These are phyloP conservation scores for silkworm (Bombyx mori) DNA, from an alignment of 1,140 invertebrate genomes.

Conservation along the genomic window ASM3026992v2 NC_085116.1:10740001-10740500, in stretches of 20 bases:
- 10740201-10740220: too few species aligned
- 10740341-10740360: too few species aligned
- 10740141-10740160: constrained; percentile 24
- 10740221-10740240: too few species aligned
- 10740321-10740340: too few species aligned
- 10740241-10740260: too few species aligned
- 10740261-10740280: too few species aligned
- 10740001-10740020: neutral
- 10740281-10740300: too few species aligned
- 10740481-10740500: constrained; percentile 27
- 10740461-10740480: constrained; percentile 40
- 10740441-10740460: constrained; percentile 20
- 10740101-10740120: neutral
- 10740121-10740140: constrained; percentile 23
- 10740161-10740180: constrained; percentile 11
- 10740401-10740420: constrained; percentile 5
- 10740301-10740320: too few species aligned
- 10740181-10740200: neutral
- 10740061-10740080: neutral
- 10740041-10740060: neutral
- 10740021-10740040: neutral
- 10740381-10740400: too few species aligned
- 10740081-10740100: neutral
- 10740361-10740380: too few species aligned
- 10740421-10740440: constrained; percentile 34